Conservation (phyloP, 1,140 invertebrate species). For the Plectus sambesii region DNA sequence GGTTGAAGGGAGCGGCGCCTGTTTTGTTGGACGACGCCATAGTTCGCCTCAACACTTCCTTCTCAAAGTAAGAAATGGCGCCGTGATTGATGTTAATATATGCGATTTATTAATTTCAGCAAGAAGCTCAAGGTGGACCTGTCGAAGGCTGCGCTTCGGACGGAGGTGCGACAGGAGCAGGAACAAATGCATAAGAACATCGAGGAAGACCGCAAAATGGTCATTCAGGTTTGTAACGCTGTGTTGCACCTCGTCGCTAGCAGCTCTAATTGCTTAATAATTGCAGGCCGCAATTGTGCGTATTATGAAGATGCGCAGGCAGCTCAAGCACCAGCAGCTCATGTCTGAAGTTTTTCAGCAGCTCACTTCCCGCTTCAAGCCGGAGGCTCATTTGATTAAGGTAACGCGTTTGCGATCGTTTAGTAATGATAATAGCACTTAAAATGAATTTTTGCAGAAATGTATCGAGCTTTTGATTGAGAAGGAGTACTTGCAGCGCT, state of each 20-base stretch:
- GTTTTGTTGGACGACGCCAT: conserved; percentile 63
- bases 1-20: too few species aligned
- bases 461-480: conserved; percentile 98
- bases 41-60: conserved; percentile 61
- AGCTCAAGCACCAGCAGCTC: conserved; percentile 85
- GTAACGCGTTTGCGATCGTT: conserved; percentile 47
- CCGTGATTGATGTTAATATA: background rate
- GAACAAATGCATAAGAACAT: conserved; percentile 93
- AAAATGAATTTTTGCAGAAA: conserved; percentile 60
- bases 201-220: conserved; percentile 87
- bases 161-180: conserved; percentile 75
- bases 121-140: conserved; percentile 95
- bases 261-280: background rate
- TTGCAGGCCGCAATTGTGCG: conserved; percentile 79
- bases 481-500: conserved; percentile 91
- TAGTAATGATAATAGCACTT: background rate
- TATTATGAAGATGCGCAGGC: conserved; percentile 98
- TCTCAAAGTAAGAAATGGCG: conserved; percentile 86
- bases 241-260: background rate
- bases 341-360: conserved; percentile 90
- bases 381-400: conserved; percentile 87
- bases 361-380: conserved; percentile 81
- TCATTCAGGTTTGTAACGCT: conserved; percentile 60
- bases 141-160: conserved; percentile 83
- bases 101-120: conserved; percentile 50